phyloP scores from a whole-genome alignment of 2,888 invertebrate genomes.

The Pilophorus perplexus region DNA sequence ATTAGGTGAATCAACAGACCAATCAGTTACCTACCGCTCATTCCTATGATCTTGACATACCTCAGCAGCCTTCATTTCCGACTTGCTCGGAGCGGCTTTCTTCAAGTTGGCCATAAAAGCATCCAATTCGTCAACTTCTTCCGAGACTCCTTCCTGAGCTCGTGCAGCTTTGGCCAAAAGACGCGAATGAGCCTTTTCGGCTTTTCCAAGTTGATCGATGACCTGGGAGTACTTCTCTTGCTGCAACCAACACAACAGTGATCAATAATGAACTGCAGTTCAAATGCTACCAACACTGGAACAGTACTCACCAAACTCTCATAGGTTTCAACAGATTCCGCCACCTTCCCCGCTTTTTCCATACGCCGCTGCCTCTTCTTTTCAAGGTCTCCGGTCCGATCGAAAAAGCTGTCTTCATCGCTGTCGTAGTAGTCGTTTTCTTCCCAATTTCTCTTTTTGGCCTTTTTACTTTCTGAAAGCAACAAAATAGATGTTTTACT shows the following conservation, averaged over 20 bases:
- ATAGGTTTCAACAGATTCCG: slow-evolving; percentile 59
- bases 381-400: slow-evolving; percentile 87
- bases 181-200: slow-evolving; percentile 44
- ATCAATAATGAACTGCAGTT: neutral
- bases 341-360: slow-evolving; percentile 58
- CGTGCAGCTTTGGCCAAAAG: slow-evolving; percentile 22
- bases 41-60: slow-evolving; percentile 50
- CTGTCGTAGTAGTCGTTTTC: slow-evolving; percentile 91
- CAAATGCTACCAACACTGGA: neutral
- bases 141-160: slow-evolving; percentile 44
- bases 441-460: slow-evolving; percentile 73
- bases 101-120: slow-evolving; percentile 73
- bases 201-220: slow-evolving; percentile 57
- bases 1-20: too few relatives aligned
- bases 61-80: slow-evolving; percentile 61
- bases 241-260: slow-evolving; percentile 53
- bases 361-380: slow-evolving; percentile 77
- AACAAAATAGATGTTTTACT: neutral
- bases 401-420: slow-evolving; percentile 93
- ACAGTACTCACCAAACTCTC: slow-evolving; percentile 50
- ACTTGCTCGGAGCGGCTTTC: slow-evolving; percentile 63
- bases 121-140: slow-evolving; percentile 74
- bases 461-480: slow-evolving; percentile 70
- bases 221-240: slow-evolving; percentile 60
- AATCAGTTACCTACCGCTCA: neutral